phyloP scores from a whole-genome alignment of 2,797 vertebrate species.

The Rhabdomys pumilio region DNA sequence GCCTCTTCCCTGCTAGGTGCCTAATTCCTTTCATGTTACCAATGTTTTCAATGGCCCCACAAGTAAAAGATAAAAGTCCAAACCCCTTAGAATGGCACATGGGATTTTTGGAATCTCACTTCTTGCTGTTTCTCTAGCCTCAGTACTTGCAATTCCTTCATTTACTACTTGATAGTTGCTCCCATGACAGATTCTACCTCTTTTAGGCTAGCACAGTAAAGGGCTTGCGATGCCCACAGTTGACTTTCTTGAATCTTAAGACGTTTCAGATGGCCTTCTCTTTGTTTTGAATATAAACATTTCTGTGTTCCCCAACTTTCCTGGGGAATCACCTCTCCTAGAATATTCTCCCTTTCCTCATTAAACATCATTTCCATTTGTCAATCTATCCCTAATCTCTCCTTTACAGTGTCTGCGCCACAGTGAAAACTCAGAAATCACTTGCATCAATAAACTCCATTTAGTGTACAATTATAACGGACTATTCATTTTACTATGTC shows the following conservation, averaged over 20 bases:
- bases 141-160: background rate
- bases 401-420: background rate
- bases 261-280: background rate
- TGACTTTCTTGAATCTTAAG: background rate
- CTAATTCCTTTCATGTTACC: background rate
- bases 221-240: background rate
- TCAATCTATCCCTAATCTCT: background rate
- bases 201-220: background rate
- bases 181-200: background rate
- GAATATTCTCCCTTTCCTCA: background rate
- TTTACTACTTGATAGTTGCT: background rate
- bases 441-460: conserved; percentile 34
- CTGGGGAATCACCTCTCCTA: background rate
- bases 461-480: background rate
- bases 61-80: background rate
- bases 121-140: background rate
- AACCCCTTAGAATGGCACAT: background rate
- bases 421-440: background rate
- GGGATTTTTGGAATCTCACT: background rate
- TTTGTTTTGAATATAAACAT: background rate
- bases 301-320: background rate
- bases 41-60: background rate
- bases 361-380: background rate
- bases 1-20: background rate
- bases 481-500: conserved; percentile 20